phyloP scores from a whole-genome alignment of 2,888 invertebrate genomes.

The Steinernema scapterisci region DNA sequence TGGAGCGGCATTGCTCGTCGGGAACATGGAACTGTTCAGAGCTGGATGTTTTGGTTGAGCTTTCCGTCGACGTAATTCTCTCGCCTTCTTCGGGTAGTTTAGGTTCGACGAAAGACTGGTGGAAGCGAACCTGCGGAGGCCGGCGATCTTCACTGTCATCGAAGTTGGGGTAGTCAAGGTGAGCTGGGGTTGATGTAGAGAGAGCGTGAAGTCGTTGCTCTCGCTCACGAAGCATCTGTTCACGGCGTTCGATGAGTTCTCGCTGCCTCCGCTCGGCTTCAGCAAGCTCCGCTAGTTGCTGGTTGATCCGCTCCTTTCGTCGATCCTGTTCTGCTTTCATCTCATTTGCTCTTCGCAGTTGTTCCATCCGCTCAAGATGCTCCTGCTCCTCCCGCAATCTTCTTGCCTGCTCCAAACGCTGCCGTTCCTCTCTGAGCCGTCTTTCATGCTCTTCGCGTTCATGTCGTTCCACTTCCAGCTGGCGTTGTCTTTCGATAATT shows the following conservation, averaged over 20 bases:
- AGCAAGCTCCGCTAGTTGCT: conserved; percentile 43
- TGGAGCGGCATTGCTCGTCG: conserved; percentile 43
- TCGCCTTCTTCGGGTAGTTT: conserved; percentile 1
- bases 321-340: conserved; percentile 4
- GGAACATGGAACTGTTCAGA: conserved; percentile 6
- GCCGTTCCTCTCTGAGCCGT: conserved; percentile 34
- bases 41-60: background rate
- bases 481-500: conserved; percentile 1
- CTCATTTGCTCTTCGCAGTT: background rate
- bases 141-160: background rate
- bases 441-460: conserved; percentile 33
- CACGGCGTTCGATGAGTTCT: conserved; percentile 38
- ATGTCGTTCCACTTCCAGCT: conserved; percentile 2
- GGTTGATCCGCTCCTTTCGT: conserved; percentile 34
- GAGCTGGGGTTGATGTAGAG: background rate
- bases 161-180: conserved; percentile 25
- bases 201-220: background rate
- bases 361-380: background rate
- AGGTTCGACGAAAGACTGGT: conserved; percentile 14
- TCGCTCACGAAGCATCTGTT: conserved; percentile 1
- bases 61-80: background rate
- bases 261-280: conserved; percentile 46
- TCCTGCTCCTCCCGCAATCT: conserved; percentile 33
- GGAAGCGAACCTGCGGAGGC: background rate
- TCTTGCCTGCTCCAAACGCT: conserved; percentile 34